These are phyloP conservation scores for Trichopria drosophilae DNA, from an alignment of 2,888 invertebrate species.

Conservation along the genomic window DNA sequence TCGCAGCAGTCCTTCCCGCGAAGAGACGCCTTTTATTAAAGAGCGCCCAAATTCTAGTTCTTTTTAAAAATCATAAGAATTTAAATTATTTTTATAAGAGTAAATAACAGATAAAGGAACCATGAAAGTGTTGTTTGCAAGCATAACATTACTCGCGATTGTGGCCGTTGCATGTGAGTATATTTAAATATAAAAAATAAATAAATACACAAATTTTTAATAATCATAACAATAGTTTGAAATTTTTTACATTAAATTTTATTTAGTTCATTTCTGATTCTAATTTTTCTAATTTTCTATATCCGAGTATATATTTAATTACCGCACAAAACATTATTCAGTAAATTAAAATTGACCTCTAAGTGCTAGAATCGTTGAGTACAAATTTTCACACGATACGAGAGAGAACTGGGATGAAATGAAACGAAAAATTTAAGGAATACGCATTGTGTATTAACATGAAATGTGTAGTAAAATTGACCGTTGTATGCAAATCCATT, in stretches of 20 bases:
- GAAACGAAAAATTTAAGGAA: too few species aligned
- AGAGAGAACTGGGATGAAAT: too few species aligned
- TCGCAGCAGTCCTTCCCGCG: conserved; percentile 51
- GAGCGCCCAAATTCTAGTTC: conserved; percentile 3
- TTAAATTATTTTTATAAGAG: too few species aligned
- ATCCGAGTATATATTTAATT: not conserved
- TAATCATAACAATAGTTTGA: not conserved
- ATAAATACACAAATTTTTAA: not conserved
- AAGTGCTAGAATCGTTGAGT: too few species aligned
- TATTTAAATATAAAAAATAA: conserved; percentile 7
- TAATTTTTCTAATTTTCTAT: too few species aligned
- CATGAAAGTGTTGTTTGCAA: conserved; percentile 41
- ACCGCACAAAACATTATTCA: not conserved
- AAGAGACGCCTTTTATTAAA: conserved; percentile 48
- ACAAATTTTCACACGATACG: too few species aligned
- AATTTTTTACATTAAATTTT: not conserved
- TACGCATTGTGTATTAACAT: too few species aligned
- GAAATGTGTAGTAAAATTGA: too few species aligned
- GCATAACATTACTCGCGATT: conserved; percentile 40
- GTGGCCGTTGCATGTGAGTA: conserved; percentile 48
- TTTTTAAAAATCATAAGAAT: conserved; percentile 2
- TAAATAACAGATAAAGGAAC: too few species aligned
- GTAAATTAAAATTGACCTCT: too few species aligned
- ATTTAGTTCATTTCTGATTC: not conserved
- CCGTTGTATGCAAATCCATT: too few species aligned